A percentile compares a stretch with the other conserved stretches of the same genome.
Conservation (phyloP, 2,888 invertebrate species). For the Hyles lineata region DNA sequence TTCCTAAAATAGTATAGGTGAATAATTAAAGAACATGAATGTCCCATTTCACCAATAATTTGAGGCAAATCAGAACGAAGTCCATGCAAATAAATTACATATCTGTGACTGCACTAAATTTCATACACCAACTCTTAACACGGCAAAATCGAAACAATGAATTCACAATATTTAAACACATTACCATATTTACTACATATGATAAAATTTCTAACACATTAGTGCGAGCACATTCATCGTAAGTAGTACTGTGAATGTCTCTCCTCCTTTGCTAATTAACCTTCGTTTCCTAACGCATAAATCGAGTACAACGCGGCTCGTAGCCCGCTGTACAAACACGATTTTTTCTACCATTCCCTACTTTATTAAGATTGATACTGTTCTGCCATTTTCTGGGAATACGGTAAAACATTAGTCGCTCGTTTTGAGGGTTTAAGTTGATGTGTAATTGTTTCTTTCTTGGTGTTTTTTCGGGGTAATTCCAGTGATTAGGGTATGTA, state of each 20-base stretch:
- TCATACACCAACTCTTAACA: too few species aligned
- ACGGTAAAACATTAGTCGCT: slow-evolving; percentile 14
- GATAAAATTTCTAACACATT: background rate
- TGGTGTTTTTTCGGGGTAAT: background rate
- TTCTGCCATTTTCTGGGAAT: slow-evolving; percentile 4
- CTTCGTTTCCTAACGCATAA: slow-evolving; percentile 70
- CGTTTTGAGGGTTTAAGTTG: background rate
- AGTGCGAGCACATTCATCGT: background rate
- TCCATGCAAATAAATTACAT: too few species aligned
- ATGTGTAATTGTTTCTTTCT: slow-evolving; percentile 3
- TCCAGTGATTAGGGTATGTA: background rate
- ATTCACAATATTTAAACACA: too few species aligned
- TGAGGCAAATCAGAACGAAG: too few species aligned
- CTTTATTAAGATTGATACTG: slow-evolving; percentile 42
- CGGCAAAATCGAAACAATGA: too few species aligned
- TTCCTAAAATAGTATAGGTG: too few species aligned
- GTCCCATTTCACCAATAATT: too few species aligned
- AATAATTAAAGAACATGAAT: too few species aligned
- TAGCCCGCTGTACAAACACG: slow-evolving; percentile 44
- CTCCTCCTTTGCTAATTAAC: slow-evolving; percentile 67
- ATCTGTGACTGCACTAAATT: too few species aligned
- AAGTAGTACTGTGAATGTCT: slow-evolving; percentile 49
- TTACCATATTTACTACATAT: too few species aligned
- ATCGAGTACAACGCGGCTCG: slow-evolving; percentile 67
- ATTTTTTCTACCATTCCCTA: slow-evolving; percentile 49